A percentile compares a stretch with the other conserved stretches of the same genome.
phyloP scores from a whole-genome alignment of 2,113 vertebrate genomes.

The Antidorcas marsupialis region DNA sequence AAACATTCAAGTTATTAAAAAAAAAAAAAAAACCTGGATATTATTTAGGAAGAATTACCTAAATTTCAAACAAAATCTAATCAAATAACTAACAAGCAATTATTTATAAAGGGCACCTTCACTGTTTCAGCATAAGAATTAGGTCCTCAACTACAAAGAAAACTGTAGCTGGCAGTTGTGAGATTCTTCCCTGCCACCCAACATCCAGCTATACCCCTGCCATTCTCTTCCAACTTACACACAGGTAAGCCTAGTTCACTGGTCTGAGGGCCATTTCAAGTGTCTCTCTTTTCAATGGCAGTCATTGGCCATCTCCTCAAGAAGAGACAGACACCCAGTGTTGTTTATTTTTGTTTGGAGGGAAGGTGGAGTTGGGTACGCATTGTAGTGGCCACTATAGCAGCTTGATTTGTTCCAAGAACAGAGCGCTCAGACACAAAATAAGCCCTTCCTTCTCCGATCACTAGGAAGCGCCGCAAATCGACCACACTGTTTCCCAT shows the following conservation, averaged over 20 bases:
- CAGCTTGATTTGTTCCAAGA: not conserved
- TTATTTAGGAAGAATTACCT: not conserved
- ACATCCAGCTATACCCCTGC: too few relatives aligned
- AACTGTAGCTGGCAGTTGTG: not conserved
- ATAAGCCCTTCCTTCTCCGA: not conserved
- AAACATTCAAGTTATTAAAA: not conserved
- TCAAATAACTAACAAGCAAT: not conserved
- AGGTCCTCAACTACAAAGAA: not conserved
- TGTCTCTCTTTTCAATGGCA: not conserved
- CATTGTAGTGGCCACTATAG: not conserved
- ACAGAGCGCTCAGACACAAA: not conserved
- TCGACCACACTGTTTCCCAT: fast-evolving
- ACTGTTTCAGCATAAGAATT: not conserved
- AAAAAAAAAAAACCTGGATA: not conserved
- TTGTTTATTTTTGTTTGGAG: not conserved
- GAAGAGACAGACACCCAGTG: not conserved
- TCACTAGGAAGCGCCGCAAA: not conserved
- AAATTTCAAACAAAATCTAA: not conserved
- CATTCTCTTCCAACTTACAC: not conserved
- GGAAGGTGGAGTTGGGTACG: fast-evolving
- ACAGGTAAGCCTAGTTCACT: not conserved
- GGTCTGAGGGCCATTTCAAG: not conserved
- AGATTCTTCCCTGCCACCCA: not conserved
- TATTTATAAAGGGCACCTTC: not conserved
- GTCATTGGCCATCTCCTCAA: not conserved